Evolutionary conservation across 2,888 invertebrate genomes (phyloP), one percentile per base, ranked within the genome.

Genomic region (Epinotia brunnichana): DNA sequence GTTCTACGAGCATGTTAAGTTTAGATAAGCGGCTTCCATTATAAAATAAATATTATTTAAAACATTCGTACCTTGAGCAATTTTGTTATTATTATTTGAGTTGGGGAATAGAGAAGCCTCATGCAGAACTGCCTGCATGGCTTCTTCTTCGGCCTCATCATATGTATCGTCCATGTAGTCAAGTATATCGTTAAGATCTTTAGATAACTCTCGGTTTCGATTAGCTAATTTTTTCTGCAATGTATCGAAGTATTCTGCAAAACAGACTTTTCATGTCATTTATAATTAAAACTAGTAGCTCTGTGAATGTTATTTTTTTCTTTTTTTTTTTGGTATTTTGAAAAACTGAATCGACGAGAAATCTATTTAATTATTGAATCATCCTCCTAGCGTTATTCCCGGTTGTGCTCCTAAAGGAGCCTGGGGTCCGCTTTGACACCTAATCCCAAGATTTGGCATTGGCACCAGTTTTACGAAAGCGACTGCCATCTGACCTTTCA

Each of bases 161-260:
- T 62, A 62, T 48, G 29, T 62, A 29, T 62, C 62, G 5, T 62
- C 62, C 44, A 62, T 62, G 29, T 62, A 62, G 29, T 62, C 48
- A 1, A 62, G 19, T 11, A 62, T 24, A 11, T 62, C 48, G 48
- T 62, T 62, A 2, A 62, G n/a, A 10, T 62, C 48, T 17, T 62
- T 29, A 10, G 62, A 5, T 15, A 62, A 29, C 0, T 3, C 7
- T 21, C 5, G 48, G 11, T 10, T 5, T 17, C 62, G 19, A 3
- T 29, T 2, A 4, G 15, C 11, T 11, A 62, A 48, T 10, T n/a
- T 9, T 29, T 29, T 48, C 9, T 48, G 62, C 4, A 29, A 21
- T 44, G 21, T 19, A 41, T 21, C 19, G 2, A 41, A 44, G 3
- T 3, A 61, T 1, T 44, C 62, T 62, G 17, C 11, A 11, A 29